Evolutionary conservation across 2,888 invertebrate genomes (phyloP), one percentile per base, ranked within the genome.

Genomic region (Allolobophora icterica): DNA sequence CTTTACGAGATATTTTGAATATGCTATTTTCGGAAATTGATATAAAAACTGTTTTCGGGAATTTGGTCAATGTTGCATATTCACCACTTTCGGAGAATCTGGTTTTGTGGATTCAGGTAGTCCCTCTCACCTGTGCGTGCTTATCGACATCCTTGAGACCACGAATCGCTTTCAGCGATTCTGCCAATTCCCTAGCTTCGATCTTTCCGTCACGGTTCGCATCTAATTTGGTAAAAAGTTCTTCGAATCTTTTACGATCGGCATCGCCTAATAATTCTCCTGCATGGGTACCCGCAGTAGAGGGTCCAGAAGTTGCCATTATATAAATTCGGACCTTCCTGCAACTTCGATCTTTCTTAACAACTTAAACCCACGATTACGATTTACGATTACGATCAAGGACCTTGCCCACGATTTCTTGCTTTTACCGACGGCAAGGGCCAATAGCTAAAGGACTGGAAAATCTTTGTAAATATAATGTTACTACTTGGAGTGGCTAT

Each of bases 121-220:
- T 11, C 13, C 42, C 13, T 17, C 89, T 89, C 19, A 90, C 92
- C 58, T 92, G 91, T 35, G 84, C 91, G 17, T 90, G 58, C 17
- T 89, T 90, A 38, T 58, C 92, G n/a, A 42, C 89, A 71, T 91
- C 90, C 33, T 83, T 33, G 35, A 91, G 33, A 11, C 90, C 90
- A 35, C 87, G 58, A 40, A 89, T 52, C 17, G 42, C 30, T n/a
- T 91, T 83, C 71, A 92, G 87, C 3, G 91, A 92, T 33, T 33
- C 35, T 38, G 92, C 90, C 89, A 92, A 83, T 89, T 92, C 92
- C 58, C 90, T 89, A 17, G 89, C 91, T 90, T 92, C 92, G 21
- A 92, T 90, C 45, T 90, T 71, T 42, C 92, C 92, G 90, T 92
- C 92, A 83, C 91, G 91, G 90, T 92, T 92, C 19, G 90, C 58